Base-by-base conservation (phyloP, 2,113 vertebrate species). In the Camarhynchus parvulus region DNA sequence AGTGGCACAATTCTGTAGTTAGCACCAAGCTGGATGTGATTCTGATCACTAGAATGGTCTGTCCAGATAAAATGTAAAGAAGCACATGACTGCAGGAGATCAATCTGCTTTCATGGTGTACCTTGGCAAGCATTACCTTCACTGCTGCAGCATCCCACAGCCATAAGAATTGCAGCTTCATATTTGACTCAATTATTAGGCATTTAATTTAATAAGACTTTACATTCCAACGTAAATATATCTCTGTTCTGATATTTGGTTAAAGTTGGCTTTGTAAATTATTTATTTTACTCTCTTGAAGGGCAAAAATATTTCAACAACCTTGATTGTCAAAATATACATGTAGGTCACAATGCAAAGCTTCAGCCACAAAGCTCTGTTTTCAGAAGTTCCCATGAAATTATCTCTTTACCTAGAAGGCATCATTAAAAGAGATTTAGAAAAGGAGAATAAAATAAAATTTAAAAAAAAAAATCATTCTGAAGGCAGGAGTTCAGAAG, bases 401-500 rank as follows among this genome's bases (percentile, higher is more conserved):
- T 96, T 70, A 92, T 63, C 79, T 87, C n/a, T 87, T 83, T 95
- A 89, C 92, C 91, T 94, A 87, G 82, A 86, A 95, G 96, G 87
- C 83, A 95, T 94, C 78, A 92, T 94, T 97, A 96, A 93, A 96
- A 80, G 30, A 85, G 35, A 88, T 44, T 89, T 70, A 82, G 72
- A 88, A 91, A 94, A 92, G 62, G 2, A 58, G 35, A 82, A 84
- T 67, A 37, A 46, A 88, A 82, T 55, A 86, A 74, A 63, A 42
- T 30, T 27, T 49, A 46, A 69, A 68, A 68, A 68, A 12, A 61
- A 12, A 52, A 1, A 41, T 62, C 30, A 55, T 91, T 92, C 50
- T 50, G 31, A 91, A 95, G 35, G 25, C 22, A 17, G 59, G 14
- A 92, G 53, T 87, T 89, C 14, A 94, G 55, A 95, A 80, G 44